These are phyloP conservation scores for Prunella strophiata DNA, from an alignment of 2,797 vertebrate species.

Conservation along the genomic window DNA sequence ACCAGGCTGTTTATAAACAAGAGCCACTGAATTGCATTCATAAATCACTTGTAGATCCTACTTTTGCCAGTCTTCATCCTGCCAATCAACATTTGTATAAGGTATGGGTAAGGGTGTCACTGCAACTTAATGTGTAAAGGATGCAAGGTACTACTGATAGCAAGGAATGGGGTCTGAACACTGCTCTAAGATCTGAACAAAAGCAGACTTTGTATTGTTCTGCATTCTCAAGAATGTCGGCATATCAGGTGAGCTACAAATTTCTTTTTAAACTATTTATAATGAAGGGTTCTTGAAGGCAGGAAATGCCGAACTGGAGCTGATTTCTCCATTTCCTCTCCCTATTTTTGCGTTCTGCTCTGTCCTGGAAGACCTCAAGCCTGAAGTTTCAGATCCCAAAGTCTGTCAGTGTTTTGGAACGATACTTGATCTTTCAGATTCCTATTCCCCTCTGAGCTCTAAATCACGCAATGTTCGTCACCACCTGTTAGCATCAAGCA, in stretches of 20 bases:
- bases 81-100: neutral
- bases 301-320: neutral
- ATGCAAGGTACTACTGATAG: neutral
- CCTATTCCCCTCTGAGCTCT: conserved; percentile 12
- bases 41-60: neutral
- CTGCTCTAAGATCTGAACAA: neutral
- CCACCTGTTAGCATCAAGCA: conserved; percentile 63
- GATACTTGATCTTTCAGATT: conserved; percentile 59
- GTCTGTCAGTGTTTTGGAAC: conserved; percentile 30
- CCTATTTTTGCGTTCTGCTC: neutral
- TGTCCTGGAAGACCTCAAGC: neutral
- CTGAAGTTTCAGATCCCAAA: neutral
- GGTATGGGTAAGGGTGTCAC: neutral
- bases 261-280: neutral
- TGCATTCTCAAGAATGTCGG: neutral
- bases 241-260: neutral
- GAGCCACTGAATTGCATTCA: neutral
- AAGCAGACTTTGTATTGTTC: neutral
- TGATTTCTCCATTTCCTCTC: neutral
- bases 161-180: neutral
- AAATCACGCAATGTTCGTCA: neutral
- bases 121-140: neutral
- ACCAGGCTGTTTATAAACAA: conserved; percentile 24
- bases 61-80: neutral
- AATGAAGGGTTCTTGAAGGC: neutral